A percentile compares a stretch with the other conserved stretches of the same genome.
Conservation (phyloP, 2,888 invertebrate species). For the Steinernema scapterisci region DNA sequence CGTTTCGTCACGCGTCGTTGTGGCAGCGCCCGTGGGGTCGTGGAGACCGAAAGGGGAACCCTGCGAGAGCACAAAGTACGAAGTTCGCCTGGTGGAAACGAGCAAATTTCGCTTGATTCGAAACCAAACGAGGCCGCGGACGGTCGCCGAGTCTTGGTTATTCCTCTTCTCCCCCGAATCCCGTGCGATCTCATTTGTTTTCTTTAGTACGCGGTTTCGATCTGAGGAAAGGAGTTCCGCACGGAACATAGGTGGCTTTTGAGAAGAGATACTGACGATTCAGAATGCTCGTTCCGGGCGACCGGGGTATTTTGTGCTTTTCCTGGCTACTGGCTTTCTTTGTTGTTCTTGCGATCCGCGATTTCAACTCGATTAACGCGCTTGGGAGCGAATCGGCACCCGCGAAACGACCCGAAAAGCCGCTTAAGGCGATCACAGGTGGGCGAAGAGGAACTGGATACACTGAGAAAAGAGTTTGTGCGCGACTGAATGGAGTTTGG, state of each 20-base stretch:
- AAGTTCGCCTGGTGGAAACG: not conserved
- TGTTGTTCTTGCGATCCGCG: not conserved
- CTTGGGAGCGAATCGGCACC: slow-evolving; percentile 10
- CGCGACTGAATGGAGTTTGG: too few species aligned
- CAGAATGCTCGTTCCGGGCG: too few species aligned
- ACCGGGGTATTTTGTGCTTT: not conserved
- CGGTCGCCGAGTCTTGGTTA: too few species aligned
- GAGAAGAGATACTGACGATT: not conserved
- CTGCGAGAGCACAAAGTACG: slow-evolving; percentile 12
- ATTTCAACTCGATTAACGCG: slow-evolving; percentile 12
- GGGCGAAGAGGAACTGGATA: not conserved
- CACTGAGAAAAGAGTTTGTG: too few species aligned
- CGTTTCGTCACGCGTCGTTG: not conserved
- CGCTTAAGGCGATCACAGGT: slow-evolving; percentile 23
- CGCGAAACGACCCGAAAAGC: slow-evolving; percentile 23
- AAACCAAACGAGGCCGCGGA: too few species aligned
- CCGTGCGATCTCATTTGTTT: too few species aligned
- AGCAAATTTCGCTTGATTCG: not conserved
- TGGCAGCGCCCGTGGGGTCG: not conserved
- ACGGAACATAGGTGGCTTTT: too few species aligned
- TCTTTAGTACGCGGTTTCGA: too few species aligned
- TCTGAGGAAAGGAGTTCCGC: too few species aligned
- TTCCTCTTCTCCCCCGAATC: too few species aligned
- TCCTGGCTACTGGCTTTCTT: not conserved
- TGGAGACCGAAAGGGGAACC: not conserved